Base-by-base conservation (phyloP, 2,113 vertebrate genomes). In the Steatornis caripensis region DNA sequence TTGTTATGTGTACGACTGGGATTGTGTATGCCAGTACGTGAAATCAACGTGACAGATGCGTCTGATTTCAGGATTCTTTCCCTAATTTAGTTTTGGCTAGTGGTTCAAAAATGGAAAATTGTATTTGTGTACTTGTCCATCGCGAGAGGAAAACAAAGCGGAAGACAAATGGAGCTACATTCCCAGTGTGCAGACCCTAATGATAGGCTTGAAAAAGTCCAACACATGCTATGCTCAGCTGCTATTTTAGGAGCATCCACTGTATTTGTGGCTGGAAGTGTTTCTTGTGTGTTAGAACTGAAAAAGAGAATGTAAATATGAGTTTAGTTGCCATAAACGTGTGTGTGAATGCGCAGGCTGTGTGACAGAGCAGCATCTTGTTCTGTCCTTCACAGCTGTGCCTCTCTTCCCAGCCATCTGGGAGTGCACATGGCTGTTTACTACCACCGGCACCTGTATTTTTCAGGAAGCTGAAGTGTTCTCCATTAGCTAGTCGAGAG, bases 241-340 rank as follows among this genome's bases (percentile, higher is more conserved):
- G 91, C 89, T 94, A 39, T 92, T 97, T 93, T 89, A 82, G 92
- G 78, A 94, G 77, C 26, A 49, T 39, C 66, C 41, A 12, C 57
- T 49, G 41, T 29, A 6, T 46, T 92, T 90, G 76, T 89, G 91
- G 89, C 92, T 94, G 91, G 92, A 72, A 93, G 41, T 51, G 83
- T 54, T 87, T 91, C 92, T 92, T 6, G 37, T 24, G 34, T 49
- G 49, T 45, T 34, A 23, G 43, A 58, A 26, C 16, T 27, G 49
- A 41, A 15, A 23, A 68, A 27, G 39, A 36, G 77, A 45, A 39
- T 30, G 32, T 55, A 49, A 53, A 15, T 5, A 15, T 5, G 37
- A 79, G 43, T 29, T 4, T 23, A 15, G 17, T 6, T 41, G 45
- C 43, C 10, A 3, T 45, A 23, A 37, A 11, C 6, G 2, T 34